phyloP scores from a whole-genome alignment of 2,888 invertebrate species.

The Meiosimyza decipiens region DNA sequence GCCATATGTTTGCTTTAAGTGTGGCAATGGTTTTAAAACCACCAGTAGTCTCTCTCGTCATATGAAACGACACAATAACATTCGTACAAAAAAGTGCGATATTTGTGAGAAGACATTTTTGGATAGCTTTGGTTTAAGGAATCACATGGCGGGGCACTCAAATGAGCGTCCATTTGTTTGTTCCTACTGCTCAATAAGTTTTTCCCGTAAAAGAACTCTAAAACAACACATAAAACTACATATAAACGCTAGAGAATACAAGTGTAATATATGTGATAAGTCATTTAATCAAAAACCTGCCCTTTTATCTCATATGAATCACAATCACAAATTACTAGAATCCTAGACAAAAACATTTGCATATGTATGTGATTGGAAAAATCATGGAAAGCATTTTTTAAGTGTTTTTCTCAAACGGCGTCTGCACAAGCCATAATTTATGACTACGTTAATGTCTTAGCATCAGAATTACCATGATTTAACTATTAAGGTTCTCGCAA shows the following conservation, averaged over 20 bases:
- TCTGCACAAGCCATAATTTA: no score
- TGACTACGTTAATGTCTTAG: no score
- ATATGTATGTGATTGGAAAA: no score
- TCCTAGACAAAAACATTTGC: no score
- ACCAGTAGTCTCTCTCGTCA: slow-evolving; percentile 8
- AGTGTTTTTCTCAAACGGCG: no score
- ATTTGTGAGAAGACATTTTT: slow-evolving; percentile 34
- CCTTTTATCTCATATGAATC: no score
- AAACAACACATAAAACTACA: slow-evolving; percentile 4
- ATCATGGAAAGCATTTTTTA: no score
- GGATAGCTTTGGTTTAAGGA: neutral
- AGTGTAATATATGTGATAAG: slow-evolving; percentile 13
- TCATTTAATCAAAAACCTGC: slow-evolving; percentile 17
- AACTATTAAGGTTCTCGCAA: no score
- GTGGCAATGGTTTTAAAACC: slow-evolving; percentile 69
- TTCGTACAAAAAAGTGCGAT: slow-evolving; percentile 25
- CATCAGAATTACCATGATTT: no score
- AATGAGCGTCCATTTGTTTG: slow-evolving; percentile 12
- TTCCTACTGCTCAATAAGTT: neutral
- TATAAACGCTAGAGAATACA: slow-evolving; percentile 15
- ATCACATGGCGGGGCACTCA: slow-evolving; percentile 14
- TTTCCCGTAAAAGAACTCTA: neutral
- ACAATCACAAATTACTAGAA: no score
- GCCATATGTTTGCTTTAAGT: slow-evolving; percentile 70
- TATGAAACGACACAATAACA: slow-evolving; percentile 7